Percentiles rank a stretch among this genome's conserved stretches.
Evolutionary conservation across 2,113 vertebrate genomes (phyloP).

Genomic region (Sturnus vulgaris): DNA sequence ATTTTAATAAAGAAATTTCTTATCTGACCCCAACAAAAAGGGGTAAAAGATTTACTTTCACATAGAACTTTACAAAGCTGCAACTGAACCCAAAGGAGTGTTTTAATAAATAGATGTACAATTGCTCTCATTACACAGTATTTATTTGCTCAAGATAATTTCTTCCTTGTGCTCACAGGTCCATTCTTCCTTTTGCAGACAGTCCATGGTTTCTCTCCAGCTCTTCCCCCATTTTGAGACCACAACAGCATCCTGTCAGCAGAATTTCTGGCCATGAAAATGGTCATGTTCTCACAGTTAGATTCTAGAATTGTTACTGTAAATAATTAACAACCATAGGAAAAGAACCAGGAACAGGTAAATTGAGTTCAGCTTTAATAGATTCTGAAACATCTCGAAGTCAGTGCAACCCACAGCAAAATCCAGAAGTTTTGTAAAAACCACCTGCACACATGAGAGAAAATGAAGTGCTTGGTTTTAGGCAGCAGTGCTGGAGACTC

Average conservation of each 20-base stretch:
- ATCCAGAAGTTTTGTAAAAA: constrained; percentile 18
- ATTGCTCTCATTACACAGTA: background rate
- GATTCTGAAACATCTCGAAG: constrained; percentile 1
- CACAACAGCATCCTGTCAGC: background rate
- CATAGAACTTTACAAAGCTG: background rate
- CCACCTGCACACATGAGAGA: background rate
- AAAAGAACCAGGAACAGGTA: background rate
- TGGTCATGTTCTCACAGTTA: background rate
- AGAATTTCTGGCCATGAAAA: background rate
- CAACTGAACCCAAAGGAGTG: background rate
- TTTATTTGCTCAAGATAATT: background rate
- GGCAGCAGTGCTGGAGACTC: constrained; percentile 1
- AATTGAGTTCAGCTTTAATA: constrained; percentile 39
- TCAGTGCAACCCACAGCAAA: constrained; percentile 53
- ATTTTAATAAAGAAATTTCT: constrained; percentile 13
- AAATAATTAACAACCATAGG: background rate
- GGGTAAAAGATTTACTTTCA: background rate
- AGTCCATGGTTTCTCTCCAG: background rate
- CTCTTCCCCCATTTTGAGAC: background rate
- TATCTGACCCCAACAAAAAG: background rate
- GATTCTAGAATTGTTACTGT: background rate
- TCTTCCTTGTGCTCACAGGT: background rate
- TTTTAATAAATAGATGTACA: background rate
- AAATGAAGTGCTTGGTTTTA: background rate
- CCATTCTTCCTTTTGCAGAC: background rate